phyloP scores from a whole-genome alignment of 2,797 vertebrate genomes.

The Tachyglossus aculeatus region DNA sequence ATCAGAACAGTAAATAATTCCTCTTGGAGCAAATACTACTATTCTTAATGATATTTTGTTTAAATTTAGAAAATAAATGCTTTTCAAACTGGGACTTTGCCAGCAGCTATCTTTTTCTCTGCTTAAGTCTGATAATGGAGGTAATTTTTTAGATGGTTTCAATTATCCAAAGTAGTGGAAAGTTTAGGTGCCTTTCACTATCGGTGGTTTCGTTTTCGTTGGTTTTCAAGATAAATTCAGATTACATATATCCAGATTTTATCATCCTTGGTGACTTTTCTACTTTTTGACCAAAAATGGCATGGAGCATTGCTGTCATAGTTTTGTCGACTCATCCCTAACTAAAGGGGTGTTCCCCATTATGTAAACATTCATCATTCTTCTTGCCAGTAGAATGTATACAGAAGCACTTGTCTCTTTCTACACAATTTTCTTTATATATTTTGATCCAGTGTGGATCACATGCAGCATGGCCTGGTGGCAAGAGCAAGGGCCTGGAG shows the following conservation, averaged over 20 bases:
- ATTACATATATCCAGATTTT: constrained; percentile 78
- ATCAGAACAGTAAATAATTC: not conserved
- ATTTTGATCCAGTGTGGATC: not conserved
- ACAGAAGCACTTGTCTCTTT: not conserved
- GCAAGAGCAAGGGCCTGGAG: too few relatives aligned
- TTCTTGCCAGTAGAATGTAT: not conserved
- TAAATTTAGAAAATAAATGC: not conserved
- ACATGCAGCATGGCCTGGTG: too few relatives aligned
- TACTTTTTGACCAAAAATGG: constrained; percentile 52
- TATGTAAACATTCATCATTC: constrained; percentile 24
- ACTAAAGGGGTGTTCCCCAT: constrained; percentile 30
- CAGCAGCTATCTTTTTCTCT: constrained; percentile 63
- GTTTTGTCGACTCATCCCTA: constrained; percentile 50
- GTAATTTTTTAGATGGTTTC: constrained; percentile 71
- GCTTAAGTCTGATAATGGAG: constrained; percentile 60
- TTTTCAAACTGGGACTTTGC: constrained; percentile 43
- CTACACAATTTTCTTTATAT: not conserved
- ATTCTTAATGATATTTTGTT: constrained; percentile 25
- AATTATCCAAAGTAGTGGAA: constrained; percentile 74
- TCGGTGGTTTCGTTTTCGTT: constrained; percentile 75
- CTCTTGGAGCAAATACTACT: constrained; percentile 1
- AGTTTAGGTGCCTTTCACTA: constrained; percentile 75
- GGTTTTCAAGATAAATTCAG: constrained; percentile 75
- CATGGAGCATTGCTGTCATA: constrained; percentile 56
- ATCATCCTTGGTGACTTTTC: constrained; percentile 65